Conservation (phyloP, 37 sponge, comb jelly and placozoan species). For the Agelas oroides region DNA sequence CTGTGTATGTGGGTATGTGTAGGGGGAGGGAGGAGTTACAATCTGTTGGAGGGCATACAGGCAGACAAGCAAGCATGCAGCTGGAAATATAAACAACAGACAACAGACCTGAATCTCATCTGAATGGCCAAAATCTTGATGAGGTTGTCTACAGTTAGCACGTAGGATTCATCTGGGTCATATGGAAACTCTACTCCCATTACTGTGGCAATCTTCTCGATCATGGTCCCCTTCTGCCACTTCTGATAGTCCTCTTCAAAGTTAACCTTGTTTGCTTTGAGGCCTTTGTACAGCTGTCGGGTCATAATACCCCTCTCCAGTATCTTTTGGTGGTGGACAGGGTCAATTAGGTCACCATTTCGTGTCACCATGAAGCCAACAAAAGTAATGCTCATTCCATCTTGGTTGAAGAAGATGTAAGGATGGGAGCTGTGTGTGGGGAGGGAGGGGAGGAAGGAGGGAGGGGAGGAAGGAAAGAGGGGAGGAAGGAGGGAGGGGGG, state of each 20-base stretch:
- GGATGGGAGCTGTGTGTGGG: constrained; percentile 75
- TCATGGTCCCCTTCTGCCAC: constrained; percentile 50
- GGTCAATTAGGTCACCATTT: constrained; percentile 26
- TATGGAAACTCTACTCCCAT: constrained; percentile 46
- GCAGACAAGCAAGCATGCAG: too few relatives aligned
- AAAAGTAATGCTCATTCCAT: constrained; percentile 72
- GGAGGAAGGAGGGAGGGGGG: neutral
- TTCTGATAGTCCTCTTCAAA: constrained; percentile 62
- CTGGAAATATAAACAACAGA: too few relatives aligned
- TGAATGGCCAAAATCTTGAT: constrained; percentile 91
- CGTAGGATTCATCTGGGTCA: constrained; percentile 85
- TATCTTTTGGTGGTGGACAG: neutral
- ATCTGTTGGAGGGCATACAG: too few relatives aligned
- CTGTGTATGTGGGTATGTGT: neutral
- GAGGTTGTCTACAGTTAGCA: constrained; percentile 81
- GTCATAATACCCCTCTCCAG: constrained; percentile 36
- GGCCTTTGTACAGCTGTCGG: constrained; percentile 30
- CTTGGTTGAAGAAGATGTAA: constrained; percentile 93
- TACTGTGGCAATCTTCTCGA: constrained; percentile 45
- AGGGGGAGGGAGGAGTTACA: too few relatives aligned
- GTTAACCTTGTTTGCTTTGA: constrained; percentile 42
- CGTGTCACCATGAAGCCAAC: constrained; percentile 66
- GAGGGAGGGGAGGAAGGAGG: neutral
- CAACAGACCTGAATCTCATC: constrained; percentile 84
- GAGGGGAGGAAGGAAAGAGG: neutral